phyloP scores from a whole-genome alignment of 1,140 invertebrate species.

The Ceratosolen solmsi region DNA sequence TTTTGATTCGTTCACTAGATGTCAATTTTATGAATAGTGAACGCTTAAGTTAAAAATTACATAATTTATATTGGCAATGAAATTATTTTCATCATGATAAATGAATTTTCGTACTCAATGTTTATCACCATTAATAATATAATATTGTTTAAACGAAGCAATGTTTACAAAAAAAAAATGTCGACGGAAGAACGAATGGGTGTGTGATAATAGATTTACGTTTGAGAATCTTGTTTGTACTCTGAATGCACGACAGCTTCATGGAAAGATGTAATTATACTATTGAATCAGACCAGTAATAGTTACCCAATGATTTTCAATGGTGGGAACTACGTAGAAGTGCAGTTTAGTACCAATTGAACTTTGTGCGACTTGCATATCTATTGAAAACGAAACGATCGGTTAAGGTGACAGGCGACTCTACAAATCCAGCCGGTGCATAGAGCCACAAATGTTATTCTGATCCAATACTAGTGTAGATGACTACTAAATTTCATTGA shows the following conservation, averaged over 20 bases:
- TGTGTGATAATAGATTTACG: conserved; percentile 26
- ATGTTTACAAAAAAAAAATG: no score
- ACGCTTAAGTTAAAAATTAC: no score
- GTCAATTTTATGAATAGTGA: no score
- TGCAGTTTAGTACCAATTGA: conserved; percentile 67
- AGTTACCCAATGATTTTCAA: conserved; percentile 63
- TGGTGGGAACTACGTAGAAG: conserved; percentile 60
- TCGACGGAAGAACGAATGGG: no score
- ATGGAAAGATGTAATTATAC: conserved; percentile 60
- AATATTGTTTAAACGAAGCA: no score
- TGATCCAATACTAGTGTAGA: not conserved
- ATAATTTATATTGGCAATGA: no score
- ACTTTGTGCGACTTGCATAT: conserved; percentile 61
- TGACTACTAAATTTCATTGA: conserved; percentile 43
- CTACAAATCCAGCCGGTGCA: conserved; percentile 50
- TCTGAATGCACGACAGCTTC: conserved; percentile 1
- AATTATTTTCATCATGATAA: no score
- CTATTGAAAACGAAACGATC: conserved; percentile 63
- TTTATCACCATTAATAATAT: no score
- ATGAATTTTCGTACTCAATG: no score
- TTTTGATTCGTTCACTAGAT: no score
- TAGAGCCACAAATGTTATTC: conserved; percentile 41
- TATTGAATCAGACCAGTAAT: conserved; percentile 64
- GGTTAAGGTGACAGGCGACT: conserved; percentile 53
- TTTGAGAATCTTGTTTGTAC: conserved; percentile 26